These are phyloP conservation scores for Aptenodytes forsteri DNA, from an alignment of 2,113 vertebrate species.

Conservation along the genomic window DNA sequence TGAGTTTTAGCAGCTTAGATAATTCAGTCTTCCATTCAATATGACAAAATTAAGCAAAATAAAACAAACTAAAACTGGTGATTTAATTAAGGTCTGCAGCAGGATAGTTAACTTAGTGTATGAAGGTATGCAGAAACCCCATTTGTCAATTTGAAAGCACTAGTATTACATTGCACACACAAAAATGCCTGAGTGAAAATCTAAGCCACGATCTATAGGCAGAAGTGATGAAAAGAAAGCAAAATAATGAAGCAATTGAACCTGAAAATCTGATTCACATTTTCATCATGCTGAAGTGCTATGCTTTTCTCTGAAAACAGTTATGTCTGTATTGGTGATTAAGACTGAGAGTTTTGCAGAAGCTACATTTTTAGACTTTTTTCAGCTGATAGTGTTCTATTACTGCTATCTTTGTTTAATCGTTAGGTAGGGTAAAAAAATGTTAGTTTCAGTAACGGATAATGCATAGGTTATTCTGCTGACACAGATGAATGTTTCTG, in stretches of 20 bases:
- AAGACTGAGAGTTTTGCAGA: neutral
- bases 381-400: neutral
- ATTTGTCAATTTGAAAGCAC: slow-evolving; percentile 20
- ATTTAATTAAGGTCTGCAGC: neutral
- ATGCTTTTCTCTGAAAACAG: neutral
- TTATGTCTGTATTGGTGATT: neutral
- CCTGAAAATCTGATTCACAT: neutral
- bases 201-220: neutral
- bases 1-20: neutral
- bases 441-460: neutral
- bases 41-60: neutral
- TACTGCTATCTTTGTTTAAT: slow-evolving; percentile 17
- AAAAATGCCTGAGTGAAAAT: neutral
- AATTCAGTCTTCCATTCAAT: neutral
- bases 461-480: neutral
- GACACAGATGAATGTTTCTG: neutral
- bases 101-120: neutral
- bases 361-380: neutral
- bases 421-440: neutral
- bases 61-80: neutral
- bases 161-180: neutral
- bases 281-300: neutral
- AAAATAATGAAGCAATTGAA: neutral
- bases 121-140: neutral
- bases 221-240: neutral